Evolutionary conservation across 2,113 vertebrate genomes (phyloP).

Genomic region (Forbesichthys agassizii): DNA sequence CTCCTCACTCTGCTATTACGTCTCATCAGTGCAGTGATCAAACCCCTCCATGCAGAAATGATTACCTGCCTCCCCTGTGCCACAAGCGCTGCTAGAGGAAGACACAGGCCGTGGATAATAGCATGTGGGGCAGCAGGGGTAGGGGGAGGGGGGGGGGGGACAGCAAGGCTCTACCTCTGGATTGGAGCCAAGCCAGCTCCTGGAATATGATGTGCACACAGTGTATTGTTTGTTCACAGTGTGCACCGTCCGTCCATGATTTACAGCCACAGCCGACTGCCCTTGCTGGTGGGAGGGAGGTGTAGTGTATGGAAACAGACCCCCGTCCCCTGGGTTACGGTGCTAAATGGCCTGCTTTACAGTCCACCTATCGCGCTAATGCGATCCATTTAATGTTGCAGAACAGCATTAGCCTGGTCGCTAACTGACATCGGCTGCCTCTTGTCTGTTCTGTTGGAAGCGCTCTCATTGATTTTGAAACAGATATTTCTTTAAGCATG

Average conservation of each 20-base stretch:
- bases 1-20: slow-evolving; percentile 28
- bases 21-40: slow-evolving; percentile 18
- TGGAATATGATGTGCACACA: neutral
- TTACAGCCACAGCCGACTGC: neutral
- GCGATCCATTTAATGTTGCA: neutral
- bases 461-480: too few relatives aligned
- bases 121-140: neutral
- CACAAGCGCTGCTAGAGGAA: neutral
- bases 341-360: neutral
- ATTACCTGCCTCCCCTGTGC: slow-evolving; percentile 23
- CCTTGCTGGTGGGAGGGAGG: neutral
- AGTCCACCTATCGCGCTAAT: neutral
- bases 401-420: neutral
- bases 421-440: neutral
- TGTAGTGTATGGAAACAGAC: neutral
- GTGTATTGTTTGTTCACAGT: neutral
- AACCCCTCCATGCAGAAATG: slow-evolving; percentile 13
- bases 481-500: too few relatives aligned
- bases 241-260: neutral
- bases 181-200: neutral
- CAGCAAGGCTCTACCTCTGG: neutral
- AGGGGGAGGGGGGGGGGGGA: too few relatives aligned
- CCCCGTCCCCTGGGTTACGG: neutral
- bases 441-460: neutral
- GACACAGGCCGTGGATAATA: neutral